A percentile compares a stretch with the other conserved stretches of the same genome.
phyloP scores from a whole-genome alignment of 1,140 invertebrate genomes.

The Drosophila micromelanica region DNA sequence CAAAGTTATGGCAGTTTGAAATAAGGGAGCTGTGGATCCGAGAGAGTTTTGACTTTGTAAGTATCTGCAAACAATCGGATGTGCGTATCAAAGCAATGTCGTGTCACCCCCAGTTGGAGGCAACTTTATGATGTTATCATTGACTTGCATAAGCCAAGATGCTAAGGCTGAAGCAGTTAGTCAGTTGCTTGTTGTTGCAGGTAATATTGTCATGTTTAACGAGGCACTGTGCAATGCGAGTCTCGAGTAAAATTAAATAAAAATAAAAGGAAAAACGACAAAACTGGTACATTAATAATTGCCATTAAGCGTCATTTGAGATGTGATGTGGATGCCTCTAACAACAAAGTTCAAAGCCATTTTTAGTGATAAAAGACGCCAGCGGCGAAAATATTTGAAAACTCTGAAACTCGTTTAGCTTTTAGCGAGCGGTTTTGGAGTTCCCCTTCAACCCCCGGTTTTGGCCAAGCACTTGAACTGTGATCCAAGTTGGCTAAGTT shows the following conservation, averaged over 20 bases:
- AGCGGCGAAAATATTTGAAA: conserved; percentile 22
- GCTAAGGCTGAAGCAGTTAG: conserved; percentile 27
- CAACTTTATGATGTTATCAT: conserved; percentile 10
- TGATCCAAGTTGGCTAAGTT: conserved; percentile 10
- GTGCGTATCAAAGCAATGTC: neutral
- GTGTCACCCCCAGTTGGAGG: neutral
- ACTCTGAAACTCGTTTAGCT: conserved; percentile 29
- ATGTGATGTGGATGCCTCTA: conserved; percentile 20
- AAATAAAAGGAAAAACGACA: conserved; percentile 31
- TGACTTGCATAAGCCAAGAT: conserved; percentile 33
- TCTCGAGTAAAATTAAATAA: neutral
- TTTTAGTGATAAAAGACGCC: conserved; percentile 50
- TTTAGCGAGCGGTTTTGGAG: conserved; percentile 7
- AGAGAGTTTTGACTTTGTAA: no score
- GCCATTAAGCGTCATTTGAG: conserved; percentile 58
- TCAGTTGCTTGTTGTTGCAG: conserved; percentile 35
- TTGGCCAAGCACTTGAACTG: conserved; percentile 34
- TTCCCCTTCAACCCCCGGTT: neutral
- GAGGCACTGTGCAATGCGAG: conserved; percentile 15
- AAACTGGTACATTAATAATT: conserved; percentile 77
- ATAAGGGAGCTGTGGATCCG: no score
- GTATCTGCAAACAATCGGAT: no score
- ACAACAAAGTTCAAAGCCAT: conserved; percentile 72
- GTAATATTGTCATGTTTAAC: conserved; percentile 57
- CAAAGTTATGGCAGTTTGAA: no score